Evolutionary conservation across 1,140 invertebrate species (phyloP), one percentile per base, ranked within the genome.

Genomic region (Sycophila sp.): DNA sequence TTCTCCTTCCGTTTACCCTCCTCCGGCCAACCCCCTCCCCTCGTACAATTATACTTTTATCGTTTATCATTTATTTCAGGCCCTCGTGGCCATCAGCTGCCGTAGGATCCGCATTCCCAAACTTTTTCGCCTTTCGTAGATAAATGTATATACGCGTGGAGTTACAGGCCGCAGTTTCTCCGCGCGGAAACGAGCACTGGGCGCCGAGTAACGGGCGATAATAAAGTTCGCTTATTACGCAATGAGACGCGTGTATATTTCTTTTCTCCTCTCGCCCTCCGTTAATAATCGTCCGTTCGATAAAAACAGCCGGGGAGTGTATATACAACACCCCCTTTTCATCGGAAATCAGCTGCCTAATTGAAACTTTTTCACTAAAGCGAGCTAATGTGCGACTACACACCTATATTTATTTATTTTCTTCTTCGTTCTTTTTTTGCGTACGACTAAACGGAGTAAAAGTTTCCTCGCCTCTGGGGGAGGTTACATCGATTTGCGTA

Each of bases 31-130:
- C n/a, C 36, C 13, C 24, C 34, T 28, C 58, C 24, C 32, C 49
- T 40, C 49, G 32, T 58, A 17, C 65, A 65, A 65, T 65, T 65
- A 65, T 65, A 53, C 55, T 68, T 58, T 58, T 68, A 68, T 68
- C 65, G 51, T 71, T 56, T 34, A 63, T 62, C 59, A 63, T 63
- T 49, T 67, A 53, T 64, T 64, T 63, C 60, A 40, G 40, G 30
- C 60, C 34, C 32, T 49, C 58, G 28, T 38, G 30, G 17, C 28
- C 34, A 49, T 28, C 55, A 0, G 17, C 36, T 4, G 17, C 42
- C 59, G 19, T 28, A 26, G 0, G 58, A 4, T 1, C 13, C 60
- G 15, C 58, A 28, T 49, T 63, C 60, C 60, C 1, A 63, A 63
- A 49, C 15, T 63, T 63, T 49, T 63, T 32, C 38, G 24, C 7